phyloP scores from a whole-genome alignment of 2,888 invertebrate genomes.

The Apamea sordens region DNA sequence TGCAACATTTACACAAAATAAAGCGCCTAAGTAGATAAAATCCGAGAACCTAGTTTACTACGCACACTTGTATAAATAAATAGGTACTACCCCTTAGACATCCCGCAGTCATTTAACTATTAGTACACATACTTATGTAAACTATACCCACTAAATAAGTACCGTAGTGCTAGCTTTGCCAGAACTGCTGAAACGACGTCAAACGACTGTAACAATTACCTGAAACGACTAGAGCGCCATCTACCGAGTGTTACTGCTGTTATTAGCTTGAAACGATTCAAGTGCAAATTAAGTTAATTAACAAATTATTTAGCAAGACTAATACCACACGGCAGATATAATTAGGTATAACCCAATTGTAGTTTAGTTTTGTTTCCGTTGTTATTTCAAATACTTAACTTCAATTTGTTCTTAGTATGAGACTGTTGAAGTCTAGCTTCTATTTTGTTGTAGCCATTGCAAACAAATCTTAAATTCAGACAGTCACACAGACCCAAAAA shows the following conservation, averaged over 20 bases:
- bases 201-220: slow-evolving; percentile 9
- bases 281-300: slow-evolving; percentile 1
- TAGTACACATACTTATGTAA: neutral
- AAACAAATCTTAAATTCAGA: neutral
- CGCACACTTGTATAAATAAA: too few species aligned
- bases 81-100: too few species aligned
- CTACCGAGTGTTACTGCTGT: slow-evolving; percentile 21
- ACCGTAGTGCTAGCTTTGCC: neutral
- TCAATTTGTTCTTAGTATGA: neutral
- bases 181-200: slow-evolving; percentile 1
- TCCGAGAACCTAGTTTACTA: too few species aligned
- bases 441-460: neutral
- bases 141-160: neutral
- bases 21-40: too few species aligned
- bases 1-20: too few species aligned
- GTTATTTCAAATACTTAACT: neutral
- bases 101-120: neutral
- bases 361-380: neutral
- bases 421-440: neutral
- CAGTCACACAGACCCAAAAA: neutral
- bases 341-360: too few species aligned
- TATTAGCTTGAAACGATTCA: slow-evolving; percentile 22
- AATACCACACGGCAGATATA: neutral
- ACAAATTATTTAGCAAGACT: neutral
- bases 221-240: slow-evolving; percentile 15